Evolutionary conservation across 92 coral and sea anemone species (phyloP).

Genomic region (Epizoanthus scotinus): DNA sequence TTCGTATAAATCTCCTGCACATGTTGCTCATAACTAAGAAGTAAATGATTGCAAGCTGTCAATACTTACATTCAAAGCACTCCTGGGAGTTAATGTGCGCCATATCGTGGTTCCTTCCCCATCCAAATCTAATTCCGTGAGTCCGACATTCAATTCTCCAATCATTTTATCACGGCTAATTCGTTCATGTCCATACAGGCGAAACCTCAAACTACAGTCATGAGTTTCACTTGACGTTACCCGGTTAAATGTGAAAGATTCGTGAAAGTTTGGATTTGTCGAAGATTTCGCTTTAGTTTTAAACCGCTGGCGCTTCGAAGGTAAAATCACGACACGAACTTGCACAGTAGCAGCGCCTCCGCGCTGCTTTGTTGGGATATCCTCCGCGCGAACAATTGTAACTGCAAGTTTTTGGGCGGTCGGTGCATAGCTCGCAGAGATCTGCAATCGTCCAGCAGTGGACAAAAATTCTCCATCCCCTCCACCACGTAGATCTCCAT

Average conservation of each 20-base stretch:
- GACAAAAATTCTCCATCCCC: constrained; percentile 85
- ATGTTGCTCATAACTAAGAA: not conserved
- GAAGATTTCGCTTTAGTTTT: constrained; percentile 97
- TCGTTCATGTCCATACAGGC: constrained; percentile 96
- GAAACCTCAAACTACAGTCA: constrained; percentile 81
- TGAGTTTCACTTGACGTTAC: constrained; percentile 88
- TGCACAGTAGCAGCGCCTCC: constrained; percentile 97
- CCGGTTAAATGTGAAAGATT: constrained; percentile 93
- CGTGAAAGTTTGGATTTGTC: constrained; percentile 95
- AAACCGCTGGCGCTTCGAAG: constrained; percentile 87
- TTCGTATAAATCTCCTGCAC: not conserved
- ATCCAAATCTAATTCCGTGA: constrained; percentile 93
- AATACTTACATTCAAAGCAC: constrained; percentile 85
- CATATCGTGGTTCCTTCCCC: constrained; percentile 88
- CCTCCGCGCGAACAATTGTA: constrained; percentile 93
- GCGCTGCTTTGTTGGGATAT: constrained; percentile 94
- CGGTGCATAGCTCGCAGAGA: constrained; percentile 98
- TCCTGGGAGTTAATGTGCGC: constrained; percentile 94
- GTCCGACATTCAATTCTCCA: constrained; percentile 82
- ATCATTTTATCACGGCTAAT: constrained; percentile 86
- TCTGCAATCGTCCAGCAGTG: constrained; percentile 92
- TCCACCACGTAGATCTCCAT: constrained; percentile 73
- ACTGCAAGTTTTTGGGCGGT: constrained; percentile 97
- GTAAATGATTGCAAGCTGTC: not conserved
- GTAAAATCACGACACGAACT: constrained; percentile 84